phyloP scores from a whole-genome alignment of 1,140 invertebrate species.

The Drosophila ambigua region DNA sequence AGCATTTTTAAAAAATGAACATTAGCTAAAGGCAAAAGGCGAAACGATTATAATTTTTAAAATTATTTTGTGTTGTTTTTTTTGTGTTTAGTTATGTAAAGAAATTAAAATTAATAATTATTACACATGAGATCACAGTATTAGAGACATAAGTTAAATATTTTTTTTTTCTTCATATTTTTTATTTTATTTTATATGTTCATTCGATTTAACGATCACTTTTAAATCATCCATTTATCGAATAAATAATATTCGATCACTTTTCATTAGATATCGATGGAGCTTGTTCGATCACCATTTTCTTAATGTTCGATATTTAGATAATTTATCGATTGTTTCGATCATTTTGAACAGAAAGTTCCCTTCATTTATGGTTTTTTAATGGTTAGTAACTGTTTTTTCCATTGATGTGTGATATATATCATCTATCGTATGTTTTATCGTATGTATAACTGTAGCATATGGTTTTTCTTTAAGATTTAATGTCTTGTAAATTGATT shows the following conservation, averaged over 20 bases:
- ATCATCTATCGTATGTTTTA: constrained; percentile 25
- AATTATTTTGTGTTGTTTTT: constrained; percentile 59
- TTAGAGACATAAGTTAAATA: constrained; percentile 84
- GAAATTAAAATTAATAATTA: constrained; percentile 84
- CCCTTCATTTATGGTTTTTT: constrained; percentile 49
- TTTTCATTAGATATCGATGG: constrained; percentile 1
- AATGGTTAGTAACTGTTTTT: constrained; percentile 71
- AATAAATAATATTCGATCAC: too few relatives aligned
- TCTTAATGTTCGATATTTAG: constrained; percentile 1
- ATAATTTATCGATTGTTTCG: too few relatives aligned
- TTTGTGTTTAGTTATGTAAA: constrained; percentile 59
- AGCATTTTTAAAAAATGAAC: constrained; percentile 59
- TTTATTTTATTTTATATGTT: background rate
- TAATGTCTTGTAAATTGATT: constrained; percentile 67
- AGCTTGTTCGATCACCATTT: constrained; percentile 27
- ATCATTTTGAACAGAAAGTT: constrained; percentile 2
- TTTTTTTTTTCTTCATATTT: constrained; percentile 41
- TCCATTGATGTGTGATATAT: constrained; percentile 36
- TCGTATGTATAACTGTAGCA: constrained; percentile 38
- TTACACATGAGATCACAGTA: constrained; percentile 84
- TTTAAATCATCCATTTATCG: too few relatives aligned
- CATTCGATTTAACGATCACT: background rate
- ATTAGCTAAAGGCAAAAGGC: constrained; percentile 71
- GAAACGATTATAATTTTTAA: constrained; percentile 67
- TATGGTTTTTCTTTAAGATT: constrained; percentile 52